Conservation (phyloP, 2,797 vertebrate genomes). For the Okamejei kenojei region DNA sequence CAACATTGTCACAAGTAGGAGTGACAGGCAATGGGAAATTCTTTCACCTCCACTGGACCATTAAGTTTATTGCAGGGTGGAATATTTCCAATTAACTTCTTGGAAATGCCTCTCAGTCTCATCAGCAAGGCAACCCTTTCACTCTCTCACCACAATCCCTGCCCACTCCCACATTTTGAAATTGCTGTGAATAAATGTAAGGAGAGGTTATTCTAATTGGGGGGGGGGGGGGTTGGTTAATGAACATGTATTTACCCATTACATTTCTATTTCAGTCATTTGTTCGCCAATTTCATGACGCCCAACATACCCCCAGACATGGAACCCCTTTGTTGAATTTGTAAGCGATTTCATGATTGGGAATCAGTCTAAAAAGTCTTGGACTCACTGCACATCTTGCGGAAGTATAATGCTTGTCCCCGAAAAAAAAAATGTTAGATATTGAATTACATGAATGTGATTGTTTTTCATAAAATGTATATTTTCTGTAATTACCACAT, state of each 20-base stretch:
- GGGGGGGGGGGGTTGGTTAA: no score
- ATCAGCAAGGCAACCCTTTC: neutral
- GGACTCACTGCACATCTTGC: neutral
- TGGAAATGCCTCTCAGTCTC: neutral
- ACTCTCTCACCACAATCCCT: no score
- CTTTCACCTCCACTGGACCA: neutral
- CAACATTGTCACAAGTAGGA: neutral
- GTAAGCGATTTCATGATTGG: neutral
- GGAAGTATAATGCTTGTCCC: neutral
- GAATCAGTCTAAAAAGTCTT: neutral
- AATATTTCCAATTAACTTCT: neutral
- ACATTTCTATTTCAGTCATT: neutral
- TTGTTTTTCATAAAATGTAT: neutral
- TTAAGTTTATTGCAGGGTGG: neutral
- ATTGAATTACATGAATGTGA: neutral
- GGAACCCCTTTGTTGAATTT: neutral
- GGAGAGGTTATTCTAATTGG: neutral
- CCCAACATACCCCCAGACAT: neutral
- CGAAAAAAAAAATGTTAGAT: neutral
- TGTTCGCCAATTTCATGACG: neutral
- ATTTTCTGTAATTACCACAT: neutral
- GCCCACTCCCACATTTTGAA: neutral
- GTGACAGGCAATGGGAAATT: neutral
- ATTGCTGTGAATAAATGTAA: neutral
- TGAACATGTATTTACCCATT: neutral